Evolutionary conservation across 2,888 invertebrate species (phyloP).

Genomic region (Drosophila nigricruria): DNA sequence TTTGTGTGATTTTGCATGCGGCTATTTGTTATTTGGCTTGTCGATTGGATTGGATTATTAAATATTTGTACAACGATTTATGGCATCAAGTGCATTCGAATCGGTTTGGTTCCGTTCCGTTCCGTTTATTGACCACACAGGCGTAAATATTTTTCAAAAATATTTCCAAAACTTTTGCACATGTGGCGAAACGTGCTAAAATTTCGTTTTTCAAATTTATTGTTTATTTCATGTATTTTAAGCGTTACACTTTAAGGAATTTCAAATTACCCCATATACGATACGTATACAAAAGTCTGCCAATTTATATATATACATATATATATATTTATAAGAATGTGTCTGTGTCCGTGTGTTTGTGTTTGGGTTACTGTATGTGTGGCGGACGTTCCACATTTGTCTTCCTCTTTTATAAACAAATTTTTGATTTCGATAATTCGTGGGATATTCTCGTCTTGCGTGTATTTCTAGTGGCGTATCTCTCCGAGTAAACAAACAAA

Average conservation of each 20-base stretch:
- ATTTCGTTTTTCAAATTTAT: conserved; percentile 67
- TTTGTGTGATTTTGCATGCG: conserved; percentile 39
- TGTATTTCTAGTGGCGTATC: conserved; percentile 75
- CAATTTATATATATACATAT: conserved; percentile 5
- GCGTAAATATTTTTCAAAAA: conserved; percentile 46
- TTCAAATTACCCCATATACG: conserved; percentile 37
- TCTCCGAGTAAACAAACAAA: conserved; percentile 74
- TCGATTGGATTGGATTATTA: conserved; percentile 39
- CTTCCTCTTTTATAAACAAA: conserved; percentile 80
- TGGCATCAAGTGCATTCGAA: conserved; percentile 60
- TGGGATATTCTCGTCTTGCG: conserved; percentile 72
- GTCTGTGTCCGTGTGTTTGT: conserved; percentile 8
- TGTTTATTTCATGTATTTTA: conserved; percentile 75
- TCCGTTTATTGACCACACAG: conserved; percentile 60
- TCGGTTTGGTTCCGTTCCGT: conserved; percentile 24
- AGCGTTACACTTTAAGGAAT: conserved; percentile 76
- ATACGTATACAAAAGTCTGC: conserved; percentile 20
- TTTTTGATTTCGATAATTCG: conserved; percentile 70
- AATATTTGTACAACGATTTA: conserved; percentile 30
- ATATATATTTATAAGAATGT: conserved; percentile 1
- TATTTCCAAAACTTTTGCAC: conserved; percentile 73
- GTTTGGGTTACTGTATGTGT: conserved; percentile 13
- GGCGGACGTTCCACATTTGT: conserved; percentile 78
- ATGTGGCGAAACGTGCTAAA: conserved; percentile 77
- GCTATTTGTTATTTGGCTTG: conserved; percentile 13